These are phyloP conservation scores for Tragopan temminckii DNA, from an alignment of 2,797 vertebrate genomes.

Conservation along the genomic window DNA sequence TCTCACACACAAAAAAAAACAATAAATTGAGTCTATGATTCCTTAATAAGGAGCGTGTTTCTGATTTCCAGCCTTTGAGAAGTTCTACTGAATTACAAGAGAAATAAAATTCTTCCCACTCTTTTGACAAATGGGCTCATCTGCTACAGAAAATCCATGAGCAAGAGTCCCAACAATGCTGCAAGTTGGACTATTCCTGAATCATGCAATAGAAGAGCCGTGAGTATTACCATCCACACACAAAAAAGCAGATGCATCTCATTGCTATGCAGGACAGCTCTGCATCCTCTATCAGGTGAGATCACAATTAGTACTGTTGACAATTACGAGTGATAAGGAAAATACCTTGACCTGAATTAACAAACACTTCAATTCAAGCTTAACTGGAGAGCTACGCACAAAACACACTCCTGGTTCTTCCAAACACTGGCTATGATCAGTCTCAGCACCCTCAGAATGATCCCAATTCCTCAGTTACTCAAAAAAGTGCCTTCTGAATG, in stretches of 20 bases:
- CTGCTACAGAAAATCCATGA: neutral
- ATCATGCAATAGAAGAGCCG: neutral
- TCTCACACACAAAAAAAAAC: neutral
- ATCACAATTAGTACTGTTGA: neutral
- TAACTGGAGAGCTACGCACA: neutral
- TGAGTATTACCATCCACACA: neutral
- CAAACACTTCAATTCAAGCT: neutral
- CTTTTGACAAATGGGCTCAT: neutral
- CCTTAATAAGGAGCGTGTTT: neutral
- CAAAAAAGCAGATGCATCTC: neutral
- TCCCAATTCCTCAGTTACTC: neutral
- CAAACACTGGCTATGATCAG: neutral
- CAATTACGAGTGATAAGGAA: neutral
- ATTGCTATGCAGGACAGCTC: neutral
- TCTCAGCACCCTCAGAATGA: neutral
- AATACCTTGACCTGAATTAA: slow-evolving; percentile 1
- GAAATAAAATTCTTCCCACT: neutral
- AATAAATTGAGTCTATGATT: neutral
- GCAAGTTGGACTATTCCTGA: neutral
- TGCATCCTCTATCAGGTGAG: neutral
- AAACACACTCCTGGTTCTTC: neutral
- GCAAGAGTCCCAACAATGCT: neutral
- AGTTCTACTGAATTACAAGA: neutral
- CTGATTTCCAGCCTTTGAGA: neutral
- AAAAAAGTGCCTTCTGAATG: neutral